phyloP scores from a whole-genome alignment of 2,888 invertebrate species.

The Lepeophtheirus nordmannii region DNA sequence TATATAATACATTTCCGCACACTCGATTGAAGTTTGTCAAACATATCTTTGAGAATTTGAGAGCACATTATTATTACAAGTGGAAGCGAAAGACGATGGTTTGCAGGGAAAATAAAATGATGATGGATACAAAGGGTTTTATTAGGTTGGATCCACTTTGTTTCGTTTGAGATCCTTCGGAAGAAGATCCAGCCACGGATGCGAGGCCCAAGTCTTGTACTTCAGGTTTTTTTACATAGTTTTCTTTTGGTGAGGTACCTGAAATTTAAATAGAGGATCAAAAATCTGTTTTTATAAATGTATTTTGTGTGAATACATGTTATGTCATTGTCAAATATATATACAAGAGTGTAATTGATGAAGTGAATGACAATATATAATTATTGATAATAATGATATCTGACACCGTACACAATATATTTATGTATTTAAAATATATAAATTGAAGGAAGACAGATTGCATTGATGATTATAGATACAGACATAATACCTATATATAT shows the following conservation, averaged over 20 bases:
- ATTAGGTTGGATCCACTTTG: not conserved
- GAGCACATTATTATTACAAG: not conserved
- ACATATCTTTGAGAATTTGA: too few relatives aligned
- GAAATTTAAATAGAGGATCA: not conserved
- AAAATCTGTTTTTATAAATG: not conserved
- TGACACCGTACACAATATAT: too few relatives aligned
- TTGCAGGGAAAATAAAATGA: not conserved
- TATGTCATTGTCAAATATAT: too few relatives aligned
- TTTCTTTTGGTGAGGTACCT: conserved; percentile 12
- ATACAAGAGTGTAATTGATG: too few relatives aligned
- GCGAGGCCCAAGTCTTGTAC: conserved; percentile 11
- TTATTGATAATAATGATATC: too few relatives aligned
- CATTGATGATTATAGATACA: too few relatives aligned
- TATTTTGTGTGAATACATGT: not conserved
- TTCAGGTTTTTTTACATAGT: conserved; percentile 18
- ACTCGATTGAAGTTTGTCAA: too few relatives aligned
- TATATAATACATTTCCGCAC: not conserved
- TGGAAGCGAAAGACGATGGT: conserved; percentile 3
- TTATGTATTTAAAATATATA: too few relatives aligned
- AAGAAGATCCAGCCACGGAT: conserved; percentile 1
- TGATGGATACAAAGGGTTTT: not conserved
- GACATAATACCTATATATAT: too few relatives aligned
- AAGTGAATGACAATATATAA: too few relatives aligned
- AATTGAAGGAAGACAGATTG: too few relatives aligned
- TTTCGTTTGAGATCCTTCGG: not conserved